Evolutionary conservation across 2,797 vertebrate genomes (phyloP).

Genomic region (Hypotaenidia philippensis): DNA sequence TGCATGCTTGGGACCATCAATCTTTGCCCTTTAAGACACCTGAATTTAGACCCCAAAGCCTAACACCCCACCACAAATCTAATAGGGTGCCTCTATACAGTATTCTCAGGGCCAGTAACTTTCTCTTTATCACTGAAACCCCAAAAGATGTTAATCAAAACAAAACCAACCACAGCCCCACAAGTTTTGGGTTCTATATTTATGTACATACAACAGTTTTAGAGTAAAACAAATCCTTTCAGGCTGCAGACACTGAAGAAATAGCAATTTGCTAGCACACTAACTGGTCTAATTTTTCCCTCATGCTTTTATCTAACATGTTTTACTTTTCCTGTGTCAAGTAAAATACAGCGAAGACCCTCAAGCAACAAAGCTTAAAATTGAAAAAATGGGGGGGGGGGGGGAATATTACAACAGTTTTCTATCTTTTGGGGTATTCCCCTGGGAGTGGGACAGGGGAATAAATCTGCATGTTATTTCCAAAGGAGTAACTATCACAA

Average conservation of each 20-base stretch:
- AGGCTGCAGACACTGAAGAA: constrained; percentile 53
- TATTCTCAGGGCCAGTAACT: background rate
- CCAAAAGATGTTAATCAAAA: background rate
- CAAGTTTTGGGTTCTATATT: background rate
- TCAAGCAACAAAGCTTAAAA: constrained; percentile 53
- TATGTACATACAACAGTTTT: background rate
- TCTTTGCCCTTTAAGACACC: background rate
- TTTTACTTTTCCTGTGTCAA: constrained; percentile 65
- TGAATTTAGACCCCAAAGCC: background rate
- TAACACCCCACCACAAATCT: background rate
- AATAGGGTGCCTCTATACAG: rapidly evolving
- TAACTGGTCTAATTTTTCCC: constrained; percentile 53
- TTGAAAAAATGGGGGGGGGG: background rate
- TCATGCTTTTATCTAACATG: constrained; percentile 37
- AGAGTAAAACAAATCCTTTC: constrained; percentile 31
- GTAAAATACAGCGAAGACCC: constrained; percentile 64
- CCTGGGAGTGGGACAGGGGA: background rate
- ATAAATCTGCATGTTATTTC: constrained; percentile 24
- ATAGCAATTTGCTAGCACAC: constrained; percentile 52
- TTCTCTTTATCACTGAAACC: background rate
- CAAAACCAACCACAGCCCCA: background rate
- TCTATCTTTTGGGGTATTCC: constrained; percentile 35
- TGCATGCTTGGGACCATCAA: rapidly evolving
- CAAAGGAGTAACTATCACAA: background rate
- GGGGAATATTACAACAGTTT: constrained; percentile 16